Conservation (phyloP, 1,140 invertebrate genomes). For the Leptinotarsa lineolata region DNA sequence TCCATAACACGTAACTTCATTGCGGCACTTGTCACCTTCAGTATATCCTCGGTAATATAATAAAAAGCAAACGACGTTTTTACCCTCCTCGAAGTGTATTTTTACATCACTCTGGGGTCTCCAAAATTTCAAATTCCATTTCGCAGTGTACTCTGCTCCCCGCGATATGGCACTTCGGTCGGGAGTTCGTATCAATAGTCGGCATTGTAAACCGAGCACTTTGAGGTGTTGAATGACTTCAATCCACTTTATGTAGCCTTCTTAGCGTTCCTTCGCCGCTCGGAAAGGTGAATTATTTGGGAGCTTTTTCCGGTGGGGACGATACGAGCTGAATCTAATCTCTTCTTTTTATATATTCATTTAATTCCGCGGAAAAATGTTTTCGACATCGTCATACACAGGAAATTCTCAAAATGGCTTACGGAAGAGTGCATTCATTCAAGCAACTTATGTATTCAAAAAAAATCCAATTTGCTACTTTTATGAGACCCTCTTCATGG, state of each 20-base stretch:
- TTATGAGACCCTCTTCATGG: no score
- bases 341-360: slow-evolving; percentile 12
- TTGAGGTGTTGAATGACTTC: slow-evolving; percentile 51
- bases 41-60: slow-evolving; percentile 53
- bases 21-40: slow-evolving; percentile 52
- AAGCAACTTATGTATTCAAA: no score
- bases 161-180: slow-evolving; percentile 38
- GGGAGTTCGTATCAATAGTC: slow-evolving; percentile 42
- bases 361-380: slow-evolving; percentile 2
- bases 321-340: slow-evolving; percentile 13
- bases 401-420: background rate
- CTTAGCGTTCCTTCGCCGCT: slow-evolving; percentile 18
- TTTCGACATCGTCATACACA: background rate
- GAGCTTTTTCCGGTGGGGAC: slow-evolving; percentile 3
- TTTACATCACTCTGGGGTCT: slow-evolving; percentile 53
- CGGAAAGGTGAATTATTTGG: slow-evolving; percentile 25
- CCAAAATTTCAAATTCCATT: slow-evolving; percentile 54
- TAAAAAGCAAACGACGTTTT: slow-evolving; percentile 51
- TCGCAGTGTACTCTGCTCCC: slow-evolving; percentile 38
- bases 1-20: slow-evolving; percentile 53
- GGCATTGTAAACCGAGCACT: slow-evolving; percentile 51
- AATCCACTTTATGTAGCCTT: slow-evolving; percentile 40
- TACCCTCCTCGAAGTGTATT: slow-evolving; percentile 51
- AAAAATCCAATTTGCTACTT: no score
- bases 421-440: no score